phyloP scores from a whole-genome alignment of 2,888 invertebrate species.

The Sericinus montela region DNA sequence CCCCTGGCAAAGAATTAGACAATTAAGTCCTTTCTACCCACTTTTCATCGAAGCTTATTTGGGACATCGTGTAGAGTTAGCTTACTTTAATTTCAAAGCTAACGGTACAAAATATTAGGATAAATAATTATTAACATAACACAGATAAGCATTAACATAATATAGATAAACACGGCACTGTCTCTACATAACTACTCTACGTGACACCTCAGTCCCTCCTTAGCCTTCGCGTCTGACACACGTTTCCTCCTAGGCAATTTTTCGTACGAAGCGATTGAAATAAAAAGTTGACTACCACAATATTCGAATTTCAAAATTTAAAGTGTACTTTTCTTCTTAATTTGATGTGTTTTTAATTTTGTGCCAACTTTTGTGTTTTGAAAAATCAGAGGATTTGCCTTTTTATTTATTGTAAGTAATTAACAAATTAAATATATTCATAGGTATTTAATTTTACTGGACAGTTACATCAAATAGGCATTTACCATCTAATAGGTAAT shows the following conservation, averaged over 20 bases:
- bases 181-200: constrained; percentile 4
- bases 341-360: neutral
- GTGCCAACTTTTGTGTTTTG: neutral
- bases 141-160: too few relatives aligned
- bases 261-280: neutral
- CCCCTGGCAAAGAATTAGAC: too few relatives aligned
- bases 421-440: too few relatives aligned
- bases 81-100: too few relatives aligned
- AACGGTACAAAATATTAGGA: too few relatives aligned
- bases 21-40: too few relatives aligned
- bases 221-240: constrained; percentile 2
- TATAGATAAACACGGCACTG: constrained; percentile 1
- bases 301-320: neutral
- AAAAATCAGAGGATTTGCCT: neutral
- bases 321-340: neutral
- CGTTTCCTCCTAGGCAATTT: neutral
- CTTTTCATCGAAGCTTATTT: too few relatives aligned
- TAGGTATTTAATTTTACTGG: too few relatives aligned
- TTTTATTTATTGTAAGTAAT: neutral
- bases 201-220: constrained; percentile 15
- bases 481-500: too few relatives aligned
- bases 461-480: too few relatives aligned
- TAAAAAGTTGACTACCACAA: constrained; percentile 9
- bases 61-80: too few relatives aligned
- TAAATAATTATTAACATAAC: too few relatives aligned